Evolutionary conservation across 2,888 invertebrate species (phyloP).

Genomic region (Amphiduros pacificus): DNA sequence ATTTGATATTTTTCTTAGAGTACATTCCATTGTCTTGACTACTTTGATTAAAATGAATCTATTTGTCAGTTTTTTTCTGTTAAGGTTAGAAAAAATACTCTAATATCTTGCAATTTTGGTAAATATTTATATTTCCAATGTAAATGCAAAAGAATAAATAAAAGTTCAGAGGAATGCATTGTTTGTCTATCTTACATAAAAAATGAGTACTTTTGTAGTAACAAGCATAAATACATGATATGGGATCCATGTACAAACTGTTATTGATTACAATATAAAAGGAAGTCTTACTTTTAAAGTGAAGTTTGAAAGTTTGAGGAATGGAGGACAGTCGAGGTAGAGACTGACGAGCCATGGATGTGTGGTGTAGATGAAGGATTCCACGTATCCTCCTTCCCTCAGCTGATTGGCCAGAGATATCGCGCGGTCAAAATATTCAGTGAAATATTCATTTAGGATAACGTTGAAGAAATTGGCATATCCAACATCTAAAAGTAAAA

Average conservation of each 20-base stretch:
- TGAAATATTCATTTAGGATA: conserved; percentile 49
- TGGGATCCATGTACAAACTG: not conserved
- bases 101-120: no score
- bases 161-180: not conserved
- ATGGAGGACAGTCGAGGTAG: conserved; percentile 49
- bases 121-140: not conserved
- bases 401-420: conserved; percentile 35
- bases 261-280: not conserved
- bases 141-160: not conserved
- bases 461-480: conserved; percentile 49
- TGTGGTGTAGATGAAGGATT: conserved; percentile 50
- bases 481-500: conserved; percentile 46
- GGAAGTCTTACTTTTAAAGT: conserved; percentile 36
- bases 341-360: conserved; percentile 53
- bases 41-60: no score
- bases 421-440: conserved; percentile 47
- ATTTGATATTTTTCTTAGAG: no score
- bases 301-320: conserved; percentile 38
- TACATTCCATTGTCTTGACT: no score
- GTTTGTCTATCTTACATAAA: no score
- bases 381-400: conserved; percentile 35
- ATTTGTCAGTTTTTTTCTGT: no score
- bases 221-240: not conserved
- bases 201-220: no score
- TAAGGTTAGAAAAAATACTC: no score